phyloP scores from a whole-genome alignment of 2,113 vertebrate species.

The Dascyllus trimaculatus region DNA sequence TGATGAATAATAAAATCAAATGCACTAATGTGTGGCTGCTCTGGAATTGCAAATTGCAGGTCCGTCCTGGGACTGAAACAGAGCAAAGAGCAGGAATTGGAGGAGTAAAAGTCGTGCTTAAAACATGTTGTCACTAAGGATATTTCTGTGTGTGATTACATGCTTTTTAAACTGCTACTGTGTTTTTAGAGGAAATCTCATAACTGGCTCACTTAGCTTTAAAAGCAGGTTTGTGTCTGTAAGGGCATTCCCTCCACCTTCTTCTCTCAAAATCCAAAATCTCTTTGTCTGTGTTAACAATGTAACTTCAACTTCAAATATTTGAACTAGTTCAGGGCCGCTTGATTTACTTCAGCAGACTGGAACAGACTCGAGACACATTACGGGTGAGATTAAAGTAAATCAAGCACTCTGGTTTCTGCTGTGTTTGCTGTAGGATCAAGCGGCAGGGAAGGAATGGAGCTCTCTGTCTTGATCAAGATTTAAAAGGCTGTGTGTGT shows the following conservation, averaged over 20 bases:
- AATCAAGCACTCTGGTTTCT: constrained; percentile 69
- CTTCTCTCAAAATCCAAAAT: constrained; percentile 39
- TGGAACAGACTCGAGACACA: constrained; percentile 66
- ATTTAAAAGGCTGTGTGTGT: constrained; percentile 49
- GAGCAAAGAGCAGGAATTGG: constrained; percentile 21
- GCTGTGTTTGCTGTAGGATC: constrained; percentile 75
- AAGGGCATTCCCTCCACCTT: background rate
- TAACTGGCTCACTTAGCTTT: constrained; percentile 1
- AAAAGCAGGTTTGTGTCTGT: constrained; percentile 27
- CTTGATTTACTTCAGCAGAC: constrained; percentile 68
- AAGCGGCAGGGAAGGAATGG: constrained; percentile 54
- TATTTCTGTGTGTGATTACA: constrained; percentile 1
- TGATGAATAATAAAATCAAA: constrained; percentile 68
- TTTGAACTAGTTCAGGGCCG: constrained; percentile 58
- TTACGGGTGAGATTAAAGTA: constrained; percentile 73
- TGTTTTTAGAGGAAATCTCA: constrained; percentile 11
- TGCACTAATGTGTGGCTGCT: constrained; percentile 32
- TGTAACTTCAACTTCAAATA: constrained; percentile 68
- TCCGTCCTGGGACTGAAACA: background rate
- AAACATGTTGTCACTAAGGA: background rate
- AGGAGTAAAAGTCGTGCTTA: background rate
- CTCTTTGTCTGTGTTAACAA: constrained; percentile 53
- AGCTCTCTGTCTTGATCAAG: constrained; percentile 69
- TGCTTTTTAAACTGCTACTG: background rate
- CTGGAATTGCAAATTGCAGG: constrained; percentile 25